Base-by-base conservation (phyloP, 2,113 vertebrate species). In the Prionailurus viverrinus region DNA sequence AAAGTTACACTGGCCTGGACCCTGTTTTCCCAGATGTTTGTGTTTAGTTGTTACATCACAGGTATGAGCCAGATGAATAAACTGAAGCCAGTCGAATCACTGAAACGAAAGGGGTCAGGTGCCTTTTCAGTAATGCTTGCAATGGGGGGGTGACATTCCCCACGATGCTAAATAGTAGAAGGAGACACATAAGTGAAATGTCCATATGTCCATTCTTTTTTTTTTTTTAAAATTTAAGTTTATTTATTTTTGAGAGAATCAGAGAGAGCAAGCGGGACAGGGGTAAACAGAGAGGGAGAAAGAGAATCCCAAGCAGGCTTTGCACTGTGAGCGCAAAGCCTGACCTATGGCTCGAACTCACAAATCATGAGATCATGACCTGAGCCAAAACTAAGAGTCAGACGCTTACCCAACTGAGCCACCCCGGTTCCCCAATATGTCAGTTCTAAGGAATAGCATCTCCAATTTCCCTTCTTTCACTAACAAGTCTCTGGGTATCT, bases 21-120 rank as follows among this genome's bases (percentile, higher is more conserved):
- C 66, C 80, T 88, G 73, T 79, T 97, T 90, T 78, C 76, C 73
- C 91, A 55, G 81, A 78, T 91, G 69, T 48, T 81, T 4, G 2
- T 63, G 78, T 63, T 76, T 81, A 93, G 61, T 16, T n/a, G 31
- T 68, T 69, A 71, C 31, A 36, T 68, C 66, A 78, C 9, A 1
- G 65, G 39, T 33, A 21, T 7, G 3, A 74, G 55, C 58, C 55
- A n/a, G 65, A 73, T 16, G 69, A 73, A 41, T 2, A 23, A 58
- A n/a, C 55, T 4, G 13, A 11, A 84, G 80, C 65, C 94, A 65
- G 45, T 65, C 5, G 12, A 92, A 48, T 82, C 36, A 21, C 41
- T 71, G 80, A 69, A 51, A 68, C 27, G 55, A 16, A 66, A 48
- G 13, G n/a, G 53, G 27, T 85, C n/a, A 21, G 16, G 27, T 69